Evolutionary conservation across 2,888 invertebrate genomes (phyloP).

Genomic region (Meteorus cinctellus): DNA sequence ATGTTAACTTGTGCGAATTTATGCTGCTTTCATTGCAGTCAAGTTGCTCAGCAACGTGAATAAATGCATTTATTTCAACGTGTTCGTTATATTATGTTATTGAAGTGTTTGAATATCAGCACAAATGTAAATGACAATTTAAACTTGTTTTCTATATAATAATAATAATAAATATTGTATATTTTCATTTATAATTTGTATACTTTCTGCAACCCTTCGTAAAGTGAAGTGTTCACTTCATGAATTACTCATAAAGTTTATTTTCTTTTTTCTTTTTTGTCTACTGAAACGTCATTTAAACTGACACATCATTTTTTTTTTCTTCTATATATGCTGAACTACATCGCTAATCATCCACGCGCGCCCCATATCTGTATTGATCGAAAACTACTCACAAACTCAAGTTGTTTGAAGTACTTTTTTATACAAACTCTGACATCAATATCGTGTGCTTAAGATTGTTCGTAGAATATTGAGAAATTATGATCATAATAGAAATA

Average conservation of each 20-base stretch:
- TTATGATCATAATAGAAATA: too few species aligned
- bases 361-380: background rate
- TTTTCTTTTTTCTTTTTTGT: background rate
- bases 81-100: background rate
- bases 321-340: background rate
- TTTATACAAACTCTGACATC: too few species aligned
- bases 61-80: background rate
- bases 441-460: too few species aligned
- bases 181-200: background rate
- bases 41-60: background rate
- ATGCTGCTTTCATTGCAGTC: background rate
- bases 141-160: background rate
- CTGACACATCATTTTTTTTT: background rate
- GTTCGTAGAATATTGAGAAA: too few species aligned
- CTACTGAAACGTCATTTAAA: background rate
- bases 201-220: too few species aligned
- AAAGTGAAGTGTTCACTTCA: background rate
- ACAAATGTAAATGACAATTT: background rate
- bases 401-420: too few species aligned
- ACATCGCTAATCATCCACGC: background rate
- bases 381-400: background rate
- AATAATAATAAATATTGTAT: background rate
- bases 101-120: background rate
- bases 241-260: background rate
- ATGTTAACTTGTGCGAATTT: background rate